These are phyloP conservation scores for Plecturocebus donacophilus DNA, from an alignment of 2,113 vertebrate species.

Conservation along the genomic window DNA sequence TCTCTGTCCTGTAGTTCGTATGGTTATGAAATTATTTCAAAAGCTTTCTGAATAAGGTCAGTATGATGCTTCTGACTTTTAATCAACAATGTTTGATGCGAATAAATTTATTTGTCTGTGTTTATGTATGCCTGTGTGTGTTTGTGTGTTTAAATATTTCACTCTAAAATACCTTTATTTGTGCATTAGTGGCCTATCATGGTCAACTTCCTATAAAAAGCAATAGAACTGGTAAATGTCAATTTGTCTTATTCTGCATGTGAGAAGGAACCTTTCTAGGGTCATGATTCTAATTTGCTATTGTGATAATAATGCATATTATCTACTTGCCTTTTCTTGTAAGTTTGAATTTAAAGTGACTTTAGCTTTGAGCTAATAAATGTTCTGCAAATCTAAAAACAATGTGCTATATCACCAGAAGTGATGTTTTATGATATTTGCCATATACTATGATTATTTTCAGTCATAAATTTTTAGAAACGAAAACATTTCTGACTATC, in stretches of 20 bases:
- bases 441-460: neutral
- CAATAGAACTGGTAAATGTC: neutral
- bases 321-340: neutral
- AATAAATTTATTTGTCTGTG: neutral
- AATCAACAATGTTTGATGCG: neutral
- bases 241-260: neutral
- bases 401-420: neutral
- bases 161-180: neutral
- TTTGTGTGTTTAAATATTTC: neutral
- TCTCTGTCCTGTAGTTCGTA: slow-evolving; percentile 22
- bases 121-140: neutral
- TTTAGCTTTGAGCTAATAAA: neutral
- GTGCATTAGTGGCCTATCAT: neutral
- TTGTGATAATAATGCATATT: neutral
- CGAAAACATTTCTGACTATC: neutral
- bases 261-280: neutral
- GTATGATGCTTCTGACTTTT: neutral
- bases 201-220: neutral
- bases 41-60: slow-evolving; percentile 23
- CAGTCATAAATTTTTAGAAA: neutral
- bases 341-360: neutral
- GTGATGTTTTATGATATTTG: neutral
- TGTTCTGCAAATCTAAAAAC: neutral
- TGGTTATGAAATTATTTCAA: slow-evolving; percentile 40
- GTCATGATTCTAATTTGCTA: neutral